These are phyloP conservation scores for Catharus fuscescens DNA, from an alignment of 2,113 vertebrate species.

Conservation along the genomic window DNA sequence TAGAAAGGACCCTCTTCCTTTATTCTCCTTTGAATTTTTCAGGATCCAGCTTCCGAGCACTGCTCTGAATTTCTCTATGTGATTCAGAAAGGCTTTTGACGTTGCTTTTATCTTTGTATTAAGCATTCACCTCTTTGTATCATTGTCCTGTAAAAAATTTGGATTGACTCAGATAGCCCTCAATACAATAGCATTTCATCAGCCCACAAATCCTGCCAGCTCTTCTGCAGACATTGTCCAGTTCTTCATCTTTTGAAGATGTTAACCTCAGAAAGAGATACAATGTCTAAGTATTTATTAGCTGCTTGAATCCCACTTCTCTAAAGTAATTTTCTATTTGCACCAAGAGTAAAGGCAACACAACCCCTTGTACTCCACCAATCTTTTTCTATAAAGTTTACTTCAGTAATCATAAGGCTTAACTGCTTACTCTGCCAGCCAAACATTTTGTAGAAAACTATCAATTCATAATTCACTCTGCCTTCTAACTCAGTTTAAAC, in stretches of 20 bases:
- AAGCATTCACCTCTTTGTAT: background rate
- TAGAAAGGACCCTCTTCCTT: background rate
- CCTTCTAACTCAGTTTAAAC: background rate
- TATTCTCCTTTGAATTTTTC: background rate
- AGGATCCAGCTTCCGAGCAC: background rate
- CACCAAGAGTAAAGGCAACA: background rate
- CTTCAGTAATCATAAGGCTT: background rate
- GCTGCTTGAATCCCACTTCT: background rate
- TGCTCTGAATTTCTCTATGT: background rate
- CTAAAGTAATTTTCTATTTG: background rate
- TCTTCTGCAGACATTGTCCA: background rate
- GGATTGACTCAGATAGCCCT: background rate
- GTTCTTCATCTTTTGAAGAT: background rate
- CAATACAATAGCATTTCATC: background rate
- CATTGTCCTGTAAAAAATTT: background rate
- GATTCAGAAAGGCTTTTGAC: background rate
- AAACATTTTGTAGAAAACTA: background rate
- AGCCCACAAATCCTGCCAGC: background rate
- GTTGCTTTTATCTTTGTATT: background rate
- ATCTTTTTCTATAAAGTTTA: background rate
- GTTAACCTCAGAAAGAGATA: background rate
- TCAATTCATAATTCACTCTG: background rate
- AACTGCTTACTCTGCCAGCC: background rate
- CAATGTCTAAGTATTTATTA: background rate
- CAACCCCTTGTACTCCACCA: background rate